phyloP scores from a whole-genome alignment of 2,113 vertebrate genomes.

The Aegotheles bennettii region DNA sequence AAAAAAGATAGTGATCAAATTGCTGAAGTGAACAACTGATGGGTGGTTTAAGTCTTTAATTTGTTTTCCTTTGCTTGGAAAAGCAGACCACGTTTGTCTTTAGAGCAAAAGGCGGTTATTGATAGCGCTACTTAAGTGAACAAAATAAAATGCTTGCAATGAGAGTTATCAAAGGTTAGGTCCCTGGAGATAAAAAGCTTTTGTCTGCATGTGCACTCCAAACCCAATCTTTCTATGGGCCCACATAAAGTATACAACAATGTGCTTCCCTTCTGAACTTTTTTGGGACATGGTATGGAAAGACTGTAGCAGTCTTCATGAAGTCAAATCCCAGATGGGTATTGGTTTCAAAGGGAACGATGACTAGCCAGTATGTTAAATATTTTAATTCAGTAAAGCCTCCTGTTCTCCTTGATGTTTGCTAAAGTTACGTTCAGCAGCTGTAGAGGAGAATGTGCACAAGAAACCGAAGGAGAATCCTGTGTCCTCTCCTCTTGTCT shows the following conservation, averaged over 20 bases:
- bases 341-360: constrained; percentile 86
- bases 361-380: constrained; percentile 84
- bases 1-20: not conserved
- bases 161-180: constrained; percentile 35
- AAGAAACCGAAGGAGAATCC: constrained; percentile 66
- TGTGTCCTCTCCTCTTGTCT: constrained; percentile 51
- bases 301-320: constrained; percentile 63
- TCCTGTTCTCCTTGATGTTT: constrained; percentile 84
- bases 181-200: constrained; percentile 43
- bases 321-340: constrained; percentile 75
- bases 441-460: constrained; percentile 74
- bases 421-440: constrained; percentile 84
- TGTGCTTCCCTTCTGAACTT: constrained; percentile 69
- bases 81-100: constrained; percentile 32
- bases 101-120: not conserved
- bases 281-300: constrained; percentile 70
- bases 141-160: constrained; percentile 39
- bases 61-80: constrained; percentile 50
- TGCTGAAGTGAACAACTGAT: constrained; percentile 41
- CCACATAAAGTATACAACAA: constrained; percentile 52
- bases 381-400: constrained; percentile 85
- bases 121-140: not conserved
- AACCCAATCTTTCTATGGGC: constrained; percentile 24
- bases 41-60: constrained; percentile 23
- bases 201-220: constrained; percentile 5